These are phyloP conservation scores for Sinocyclocheilus rhinocerous DNA, from an alignment of 2,113 vertebrate genomes.

Conservation along the genomic window DNA sequence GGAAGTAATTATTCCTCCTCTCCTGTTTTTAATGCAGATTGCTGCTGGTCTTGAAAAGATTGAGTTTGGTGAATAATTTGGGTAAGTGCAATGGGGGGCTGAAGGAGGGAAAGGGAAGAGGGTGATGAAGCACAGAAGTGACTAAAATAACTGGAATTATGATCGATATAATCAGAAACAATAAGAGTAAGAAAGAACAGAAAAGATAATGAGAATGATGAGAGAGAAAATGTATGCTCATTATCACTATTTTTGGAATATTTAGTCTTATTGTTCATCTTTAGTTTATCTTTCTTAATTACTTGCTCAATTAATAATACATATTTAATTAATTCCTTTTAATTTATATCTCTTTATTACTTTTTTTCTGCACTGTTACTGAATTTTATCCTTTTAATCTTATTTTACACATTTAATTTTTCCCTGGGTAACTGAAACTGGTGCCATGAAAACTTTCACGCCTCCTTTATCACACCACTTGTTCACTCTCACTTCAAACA, in stretches of 20 bases:
- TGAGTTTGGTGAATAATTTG: conserved; percentile 36
- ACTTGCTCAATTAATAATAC: not conserved
- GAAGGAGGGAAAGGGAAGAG: conserved; percentile 2
- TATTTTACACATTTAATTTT: not conserved
- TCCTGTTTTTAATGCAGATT: conserved; percentile 41
- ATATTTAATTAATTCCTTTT: not conserved
- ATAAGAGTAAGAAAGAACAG: not conserved
- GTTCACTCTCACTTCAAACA: not conserved
- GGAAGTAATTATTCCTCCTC: conserved; percentile 49
- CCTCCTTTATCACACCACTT: not conserved
- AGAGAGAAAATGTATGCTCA: not conserved
- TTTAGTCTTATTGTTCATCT: too few species aligned
- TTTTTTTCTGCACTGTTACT: not conserved
- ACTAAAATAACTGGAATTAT: not conserved
- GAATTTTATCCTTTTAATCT: not conserved
- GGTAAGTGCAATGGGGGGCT: conserved; percentile 10
- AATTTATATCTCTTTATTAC: not conserved
- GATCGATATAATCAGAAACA: conserved; percentile 4
- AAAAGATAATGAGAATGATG: not conserved
- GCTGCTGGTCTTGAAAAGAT: conserved; percentile 34
- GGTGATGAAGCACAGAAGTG: not conserved
- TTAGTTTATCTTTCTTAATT: not conserved
- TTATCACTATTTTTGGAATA: too few species aligned
- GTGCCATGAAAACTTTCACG: not conserved
- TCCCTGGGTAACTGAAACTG: not conserved